Percentiles rank a stretch among this genome's conserved stretches.
Evolutionary conservation across 92 coral and sea anemone species (phyloP).

Genomic region (Parazoanthus atlanticus): DNA sequence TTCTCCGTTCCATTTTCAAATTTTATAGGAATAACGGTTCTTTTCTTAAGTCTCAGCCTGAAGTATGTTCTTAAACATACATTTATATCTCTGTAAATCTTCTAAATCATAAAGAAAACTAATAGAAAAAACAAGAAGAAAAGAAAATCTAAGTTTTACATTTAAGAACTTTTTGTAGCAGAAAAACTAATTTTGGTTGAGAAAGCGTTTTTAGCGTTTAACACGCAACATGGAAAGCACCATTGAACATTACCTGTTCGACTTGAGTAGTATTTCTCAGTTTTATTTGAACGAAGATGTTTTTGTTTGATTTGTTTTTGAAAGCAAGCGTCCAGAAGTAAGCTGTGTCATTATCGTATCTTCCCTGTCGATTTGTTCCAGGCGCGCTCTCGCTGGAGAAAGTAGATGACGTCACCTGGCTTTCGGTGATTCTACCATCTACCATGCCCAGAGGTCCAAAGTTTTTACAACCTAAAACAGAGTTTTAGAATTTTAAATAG

Average conservation of each 20-base stretch:
- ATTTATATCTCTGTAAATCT: too few species aligned
- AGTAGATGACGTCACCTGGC: not conserved
- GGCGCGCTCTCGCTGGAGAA: not conserved
- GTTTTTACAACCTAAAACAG: conserved; percentile 5
- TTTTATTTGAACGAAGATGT: conserved; percentile 25
- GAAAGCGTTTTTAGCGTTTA: not conserved
- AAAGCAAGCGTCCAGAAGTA: conserved; percentile 33
- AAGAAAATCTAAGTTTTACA: too few species aligned
- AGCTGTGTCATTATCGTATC: not conserved
- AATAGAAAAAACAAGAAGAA: too few species aligned
- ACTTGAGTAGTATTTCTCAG: not conserved
- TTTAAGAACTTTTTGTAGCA: too few species aligned
- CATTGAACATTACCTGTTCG: not conserved
- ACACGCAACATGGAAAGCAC: not conserved
- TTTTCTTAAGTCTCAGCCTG: too few species aligned
- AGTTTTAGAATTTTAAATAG: too few species aligned
- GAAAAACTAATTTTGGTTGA: too few species aligned
- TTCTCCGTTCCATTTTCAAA: too few species aligned
- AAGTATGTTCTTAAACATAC: too few species aligned
- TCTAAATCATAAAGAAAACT: too few species aligned
- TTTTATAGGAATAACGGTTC: too few species aligned
- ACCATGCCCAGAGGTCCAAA: conserved; percentile 26
- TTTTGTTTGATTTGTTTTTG: conserved; percentile 19
- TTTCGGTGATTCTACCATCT: conserved; percentile 13
- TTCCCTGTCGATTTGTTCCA: not conserved